These are phyloP conservation scores for Astropecten irregularis DNA, from an alignment of 53 echinoderm and acorn worm species.

Conservation along the genomic window DNA sequence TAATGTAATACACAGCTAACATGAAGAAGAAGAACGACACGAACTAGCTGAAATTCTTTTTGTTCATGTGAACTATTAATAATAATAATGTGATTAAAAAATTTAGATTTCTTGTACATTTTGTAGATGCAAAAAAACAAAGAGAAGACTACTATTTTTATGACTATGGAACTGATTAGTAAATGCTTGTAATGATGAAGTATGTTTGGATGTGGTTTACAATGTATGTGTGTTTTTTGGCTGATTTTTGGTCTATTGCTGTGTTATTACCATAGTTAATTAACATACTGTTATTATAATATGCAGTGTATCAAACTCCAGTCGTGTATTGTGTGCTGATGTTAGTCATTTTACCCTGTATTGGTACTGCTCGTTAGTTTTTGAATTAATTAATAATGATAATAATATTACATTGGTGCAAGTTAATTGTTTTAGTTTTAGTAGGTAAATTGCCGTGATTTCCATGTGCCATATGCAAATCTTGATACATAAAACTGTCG, in stretches of 20 bases:
- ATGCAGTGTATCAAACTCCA: background rate
- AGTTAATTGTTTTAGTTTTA: conserved; percentile 15
- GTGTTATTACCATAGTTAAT: conserved; percentile 6
- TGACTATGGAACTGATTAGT: conserved; percentile 32
- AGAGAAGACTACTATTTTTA: conserved; percentile 64
- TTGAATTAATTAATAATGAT: background rate
- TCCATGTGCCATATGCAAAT: conserved; percentile 15
- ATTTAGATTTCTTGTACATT: conserved; percentile 57
- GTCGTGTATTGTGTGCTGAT: conserved; percentile 59
- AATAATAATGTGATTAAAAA: conserved; percentile 31
- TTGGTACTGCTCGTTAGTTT: background rate
- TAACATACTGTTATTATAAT: no score
- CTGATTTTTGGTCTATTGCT: background rate
- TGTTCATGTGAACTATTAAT: conserved; percentile 12
- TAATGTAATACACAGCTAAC: conserved; percentile 8
- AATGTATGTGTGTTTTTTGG: no score
- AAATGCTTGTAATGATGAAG: conserved; percentile 10
- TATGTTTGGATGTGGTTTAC: background rate
- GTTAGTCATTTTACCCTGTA: background rate
- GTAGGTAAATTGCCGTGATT: background rate
- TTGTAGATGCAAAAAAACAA: conserved; percentile 49
- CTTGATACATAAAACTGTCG: no score
- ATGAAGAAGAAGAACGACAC: background rate
- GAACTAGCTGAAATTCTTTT: conserved; percentile 16
- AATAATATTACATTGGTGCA: conserved; percentile 18